Evolutionary conservation across 2,113 vertebrate genomes (phyloP).

Genomic region (Gila orcuttii): DNA sequence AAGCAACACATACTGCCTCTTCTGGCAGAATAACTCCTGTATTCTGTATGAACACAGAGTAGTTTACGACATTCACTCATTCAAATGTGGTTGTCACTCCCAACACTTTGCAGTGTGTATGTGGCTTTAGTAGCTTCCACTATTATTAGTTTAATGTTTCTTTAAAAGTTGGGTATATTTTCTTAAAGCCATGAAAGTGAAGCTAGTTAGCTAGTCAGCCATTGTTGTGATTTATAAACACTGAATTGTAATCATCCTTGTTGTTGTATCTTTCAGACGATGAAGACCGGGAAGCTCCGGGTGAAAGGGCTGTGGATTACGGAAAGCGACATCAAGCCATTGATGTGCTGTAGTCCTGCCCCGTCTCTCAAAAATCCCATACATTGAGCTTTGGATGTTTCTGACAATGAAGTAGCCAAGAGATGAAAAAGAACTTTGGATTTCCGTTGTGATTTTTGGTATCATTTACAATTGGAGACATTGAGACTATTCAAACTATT

Average conservation of each 20-base stretch:
- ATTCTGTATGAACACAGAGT: neutral
- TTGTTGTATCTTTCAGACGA: conserved; percentile 81
- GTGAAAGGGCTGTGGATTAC: conserved; percentile 86
- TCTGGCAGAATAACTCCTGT: neutral
- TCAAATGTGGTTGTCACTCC: conserved; percentile 9
- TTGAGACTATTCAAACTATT: conserved; percentile 32
- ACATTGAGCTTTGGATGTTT: conserved; percentile 46
- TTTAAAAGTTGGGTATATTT: neutral
- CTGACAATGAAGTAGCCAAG: conserved; percentile 25
- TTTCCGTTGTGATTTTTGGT: conserved; percentile 29
- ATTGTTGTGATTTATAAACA: neutral
- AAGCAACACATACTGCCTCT: neutral
- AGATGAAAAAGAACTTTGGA: conserved; percentile 17
- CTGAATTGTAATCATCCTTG: neutral
- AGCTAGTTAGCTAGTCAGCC: neutral
- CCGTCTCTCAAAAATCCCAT: conserved; percentile 24
- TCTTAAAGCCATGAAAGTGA: neutral
- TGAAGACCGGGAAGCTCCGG: conserved; percentile 91
- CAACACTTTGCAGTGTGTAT: conserved; percentile 4
- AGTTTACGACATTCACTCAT: neutral
- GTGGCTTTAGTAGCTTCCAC: neutral
- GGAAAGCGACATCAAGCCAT: conserved; percentile 85
- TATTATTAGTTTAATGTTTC: conserved; percentile 1
- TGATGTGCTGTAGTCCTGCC: conserved; percentile 82
- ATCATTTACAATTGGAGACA: conserved; percentile 4